phyloP scores from a whole-genome alignment of 2,797 vertebrate species.

The Malurus splendens region DNA sequence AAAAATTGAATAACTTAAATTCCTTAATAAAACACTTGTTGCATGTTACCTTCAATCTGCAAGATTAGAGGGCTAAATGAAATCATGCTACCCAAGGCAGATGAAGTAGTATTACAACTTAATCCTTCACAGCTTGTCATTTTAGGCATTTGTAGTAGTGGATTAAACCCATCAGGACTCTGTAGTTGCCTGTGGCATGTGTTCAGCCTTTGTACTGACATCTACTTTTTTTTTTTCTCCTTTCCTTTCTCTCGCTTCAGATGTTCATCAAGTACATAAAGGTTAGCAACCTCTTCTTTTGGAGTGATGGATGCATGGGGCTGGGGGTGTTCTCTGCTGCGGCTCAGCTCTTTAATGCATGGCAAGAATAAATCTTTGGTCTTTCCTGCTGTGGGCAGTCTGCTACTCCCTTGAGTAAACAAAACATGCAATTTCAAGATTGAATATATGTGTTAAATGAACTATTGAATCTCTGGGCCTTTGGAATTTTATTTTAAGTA shows the following conservation, averaged over 20 bases:
- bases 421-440: neutral
- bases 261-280: conserved; percentile 99
- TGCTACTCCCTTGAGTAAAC: conserved; percentile 29
- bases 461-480: neutral
- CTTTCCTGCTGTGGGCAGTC: conserved; percentile 31
- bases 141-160: conserved; percentile 15
- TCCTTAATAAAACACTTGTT: neutral
- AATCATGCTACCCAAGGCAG: conserved; percentile 23
- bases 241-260: conserved; percentile 88
- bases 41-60: conserved; percentile 24
- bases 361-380: conserved; percentile 52
- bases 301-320: conserved; percentile 67
- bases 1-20: neutral
- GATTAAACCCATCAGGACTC: conserved; percentile 46
- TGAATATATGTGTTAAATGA: neutral
- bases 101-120: conserved; percentile 53
- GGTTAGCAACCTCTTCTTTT: conserved; percentile 89
- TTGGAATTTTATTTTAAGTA: conserved; percentile 13
- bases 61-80: neutral
- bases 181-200: conserved; percentile 82
- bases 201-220: conserved; percentile 82
- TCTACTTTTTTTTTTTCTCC: conserved; percentile 65
- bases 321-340: conserved; percentile 62
- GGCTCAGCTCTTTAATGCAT: conserved; percentile 71
- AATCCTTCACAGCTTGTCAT: conserved; percentile 22